Base-by-base conservation (phyloP, 2,113 vertebrate genomes). In the Sciurus niger region DNA sequence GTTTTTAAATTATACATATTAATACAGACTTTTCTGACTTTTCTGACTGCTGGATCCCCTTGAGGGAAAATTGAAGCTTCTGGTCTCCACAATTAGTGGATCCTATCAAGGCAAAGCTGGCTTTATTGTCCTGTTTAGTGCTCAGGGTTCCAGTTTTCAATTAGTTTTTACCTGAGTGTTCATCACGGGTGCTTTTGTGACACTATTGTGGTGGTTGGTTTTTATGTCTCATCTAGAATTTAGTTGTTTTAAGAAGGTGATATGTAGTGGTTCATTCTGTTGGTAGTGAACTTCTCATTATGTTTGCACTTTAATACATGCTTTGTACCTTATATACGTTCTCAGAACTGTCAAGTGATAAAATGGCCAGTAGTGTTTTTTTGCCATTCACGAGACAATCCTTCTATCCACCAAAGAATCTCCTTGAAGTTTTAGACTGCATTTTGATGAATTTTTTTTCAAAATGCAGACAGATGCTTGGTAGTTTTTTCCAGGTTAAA, bases 1-100 rank as follows among this genome's bases (percentile, higher is more conserved):
- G 46, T 48, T 89, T 46, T 90, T 18, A 92, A 96, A 55, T 95
- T 76, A 70, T 92, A 79, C 40, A 53, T 86, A 72, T 89, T 70
- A 84, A 79, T 79, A 68, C 24, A 48, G 32, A 82, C 73, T 80
- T 72, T 77, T 48, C 22, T 78, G 73, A 55, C 60, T 96, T 78
- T 93, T 32, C 53, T 84, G 76, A 40, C 32, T 80, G 65, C 55
- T 72, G 46, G 43, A 32, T 89, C 34, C 18, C 63, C 28, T 53
- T 32, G 37, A 89, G 68, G 43, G 88, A 76, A 86, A 55, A 65
- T 37, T 28, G 48, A 97, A 67, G 34, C 34, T 63, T 70, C 4
- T 0, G 0, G 60, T 92, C 43, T 93, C 6, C 13, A 12, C 18
- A 0, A 73, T 60, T 76, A 88, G 53, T 25, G 70, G 9, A 74